Evolutionary conservation across 2,797 vertebrate genomes (phyloP).

Genomic region (Xenopus petersii): DNA sequence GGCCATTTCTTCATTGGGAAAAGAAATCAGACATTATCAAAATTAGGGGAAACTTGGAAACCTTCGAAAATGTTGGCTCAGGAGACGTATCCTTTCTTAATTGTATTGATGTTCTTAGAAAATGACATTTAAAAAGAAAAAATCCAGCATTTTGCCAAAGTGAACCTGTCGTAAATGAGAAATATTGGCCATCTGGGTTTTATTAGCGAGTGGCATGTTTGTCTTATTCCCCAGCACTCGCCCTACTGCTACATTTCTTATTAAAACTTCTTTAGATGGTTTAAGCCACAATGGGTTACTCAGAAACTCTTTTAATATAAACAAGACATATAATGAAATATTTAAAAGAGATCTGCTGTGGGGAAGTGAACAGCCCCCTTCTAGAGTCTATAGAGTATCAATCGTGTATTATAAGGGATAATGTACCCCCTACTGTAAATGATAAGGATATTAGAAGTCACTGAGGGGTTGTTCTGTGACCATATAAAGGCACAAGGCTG

Average conservation of each 20-base stretch:
- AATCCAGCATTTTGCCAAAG: constrained; percentile 10
- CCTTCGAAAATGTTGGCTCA: neutral
- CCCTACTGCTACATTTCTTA: constrained; percentile 9
- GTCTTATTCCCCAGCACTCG: constrained; percentile 5
- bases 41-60: neutral
- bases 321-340: too few species aligned
- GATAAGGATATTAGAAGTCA: too few species aligned
- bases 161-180: constrained; percentile 17
- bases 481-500: too few species aligned
- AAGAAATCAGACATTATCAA: neutral
- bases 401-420: too few species aligned
- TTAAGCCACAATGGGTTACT: too few species aligned
- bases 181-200: constrained; percentile 26
- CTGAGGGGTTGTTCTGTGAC: too few species aligned
- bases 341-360: too few species aligned
- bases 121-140: neutral
- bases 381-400: too few species aligned
- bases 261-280: neutral
- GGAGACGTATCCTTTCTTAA: constrained; percentile 9
- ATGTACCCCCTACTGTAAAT: too few species aligned
- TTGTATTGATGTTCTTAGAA: constrained; percentile 12
- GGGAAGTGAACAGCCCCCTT: too few species aligned
- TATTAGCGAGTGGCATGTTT: constrained; percentile 27
- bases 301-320: too few species aligned
- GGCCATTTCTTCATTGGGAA: neutral